Evolutionary conservation across 1,140 invertebrate species (phyloP).

Genomic region (Elymnias hypermnestra): DNA sequence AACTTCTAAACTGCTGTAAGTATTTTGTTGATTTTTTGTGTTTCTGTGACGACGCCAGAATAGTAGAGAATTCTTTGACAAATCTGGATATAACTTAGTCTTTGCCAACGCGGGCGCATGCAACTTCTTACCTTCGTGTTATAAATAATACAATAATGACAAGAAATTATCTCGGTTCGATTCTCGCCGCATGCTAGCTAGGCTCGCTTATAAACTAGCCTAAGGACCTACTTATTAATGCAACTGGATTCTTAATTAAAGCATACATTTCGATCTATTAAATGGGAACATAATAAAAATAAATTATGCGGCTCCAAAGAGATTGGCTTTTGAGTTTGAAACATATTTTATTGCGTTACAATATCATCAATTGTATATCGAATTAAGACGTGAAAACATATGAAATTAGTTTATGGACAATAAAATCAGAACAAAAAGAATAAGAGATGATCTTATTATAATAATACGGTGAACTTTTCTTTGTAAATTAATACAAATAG

Average conservation of each 20-base stretch:
- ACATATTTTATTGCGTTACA: conserved; percentile 2
- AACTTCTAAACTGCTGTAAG: no score
- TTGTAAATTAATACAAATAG: no score
- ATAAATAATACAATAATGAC: conserved; percentile 72
- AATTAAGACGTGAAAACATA: neutral
- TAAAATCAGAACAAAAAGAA: neutral
- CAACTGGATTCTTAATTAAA: conserved; percentile 21
- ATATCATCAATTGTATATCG: no score
- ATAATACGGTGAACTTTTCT: no score
- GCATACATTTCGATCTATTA: conserved; percentile 8
- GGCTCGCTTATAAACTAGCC: conserved; percentile 24
- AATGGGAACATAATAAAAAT: conserved; percentile 1
- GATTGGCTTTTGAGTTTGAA: neutral
- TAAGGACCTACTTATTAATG: conserved; percentile 25
- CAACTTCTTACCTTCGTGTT: conserved; percentile 36
- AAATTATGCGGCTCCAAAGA: conserved; percentile 3
- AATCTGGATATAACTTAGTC: no score
- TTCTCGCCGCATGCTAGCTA: conserved; percentile 34
- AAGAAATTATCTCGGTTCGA: conserved; percentile 63
- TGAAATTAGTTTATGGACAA: neutral
- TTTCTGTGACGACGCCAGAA: no score
- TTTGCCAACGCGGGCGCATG: conserved; percentile 28
- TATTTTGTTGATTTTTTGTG: no score
- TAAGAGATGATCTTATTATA: no score
- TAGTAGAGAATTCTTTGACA: no score